Percentiles rank a stretch among this genome's conserved stretches.
Conservation (phyloP, 37 sponge, comb jelly and placozoan genomes). For the Cladorhizidae sp. region DNA sequence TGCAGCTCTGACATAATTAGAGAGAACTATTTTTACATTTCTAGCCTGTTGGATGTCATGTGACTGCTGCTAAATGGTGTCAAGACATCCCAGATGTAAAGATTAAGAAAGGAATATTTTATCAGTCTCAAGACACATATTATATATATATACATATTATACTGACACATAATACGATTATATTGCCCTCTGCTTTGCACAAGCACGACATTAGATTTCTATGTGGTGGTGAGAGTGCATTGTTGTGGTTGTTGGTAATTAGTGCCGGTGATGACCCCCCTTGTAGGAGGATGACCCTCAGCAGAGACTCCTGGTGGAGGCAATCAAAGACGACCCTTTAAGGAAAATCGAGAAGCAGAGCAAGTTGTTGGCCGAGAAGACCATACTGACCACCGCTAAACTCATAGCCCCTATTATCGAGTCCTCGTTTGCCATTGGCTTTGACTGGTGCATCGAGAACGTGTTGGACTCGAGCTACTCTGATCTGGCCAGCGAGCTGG, state of each 20-base stretch:
- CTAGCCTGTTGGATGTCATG: no score
- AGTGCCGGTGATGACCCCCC: no score
- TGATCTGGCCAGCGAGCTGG: slow-evolving; percentile 92
- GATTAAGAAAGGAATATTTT: no score
- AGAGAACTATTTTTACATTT: no score
- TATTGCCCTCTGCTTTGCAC: no score
- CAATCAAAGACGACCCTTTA: slow-evolving; percentile 89
- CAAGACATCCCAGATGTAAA: no score
- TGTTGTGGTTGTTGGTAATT: not conserved
- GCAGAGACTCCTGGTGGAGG: slow-evolving; percentile 83
- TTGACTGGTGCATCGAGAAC: slow-evolving; percentile 97
- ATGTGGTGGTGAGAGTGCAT: not conserved
- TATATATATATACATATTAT: no score
- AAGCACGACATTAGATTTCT: no score
- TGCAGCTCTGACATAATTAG: no score
- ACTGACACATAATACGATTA: no score
- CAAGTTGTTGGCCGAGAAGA: slow-evolving; percentile 76
- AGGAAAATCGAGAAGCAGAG: slow-evolving; percentile 77
- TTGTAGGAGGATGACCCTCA: slow-evolving; percentile 85
- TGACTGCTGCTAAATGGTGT: no score
- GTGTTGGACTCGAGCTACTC: slow-evolving; percentile 80
- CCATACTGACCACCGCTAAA: slow-evolving; percentile 92
- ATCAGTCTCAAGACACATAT: no score
- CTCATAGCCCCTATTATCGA: slow-evolving; percentile 94
- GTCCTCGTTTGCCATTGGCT: slow-evolving; percentile 84